Percentiles rank a stretch among this genome's conserved stretches.
Evolutionary conservation across 1,140 invertebrate genomes (phyloP).

Genomic region (Drosophila grimshawi): DNA sequence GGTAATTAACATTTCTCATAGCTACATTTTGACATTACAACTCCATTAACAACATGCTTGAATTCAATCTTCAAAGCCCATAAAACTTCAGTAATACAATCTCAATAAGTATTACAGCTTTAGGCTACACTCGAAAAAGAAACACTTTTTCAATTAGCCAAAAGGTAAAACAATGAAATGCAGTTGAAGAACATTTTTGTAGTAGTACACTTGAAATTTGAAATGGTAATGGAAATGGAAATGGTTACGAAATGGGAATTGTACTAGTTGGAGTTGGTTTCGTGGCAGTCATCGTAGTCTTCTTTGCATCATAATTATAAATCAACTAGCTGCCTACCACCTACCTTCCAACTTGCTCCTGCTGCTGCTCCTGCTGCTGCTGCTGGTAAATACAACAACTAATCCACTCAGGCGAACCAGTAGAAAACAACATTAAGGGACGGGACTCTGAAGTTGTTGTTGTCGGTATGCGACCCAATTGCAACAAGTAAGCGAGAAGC

Average conservation of each 20-base stretch:
- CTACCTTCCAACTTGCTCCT: conserved; percentile 37
- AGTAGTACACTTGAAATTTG: conserved; percentile 58
- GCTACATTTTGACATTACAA: no score
- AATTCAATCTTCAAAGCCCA: neutral
- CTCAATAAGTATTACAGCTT: neutral
- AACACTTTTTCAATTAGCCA: conserved; percentile 36
- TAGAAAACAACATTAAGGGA: conserved; percentile 64
- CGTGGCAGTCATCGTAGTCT: conserved; percentile 12
- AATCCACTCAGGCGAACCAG: conserved; percentile 69
- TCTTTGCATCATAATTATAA: conserved; percentile 66
- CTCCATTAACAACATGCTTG: no score
- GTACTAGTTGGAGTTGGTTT: conserved; percentile 7
- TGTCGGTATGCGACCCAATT: conserved; percentile 64
- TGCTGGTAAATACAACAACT: conserved; percentile 44
- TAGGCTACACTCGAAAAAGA: neutral
- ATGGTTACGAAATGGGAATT: conserved; percentile 15
- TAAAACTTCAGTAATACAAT: neutral
- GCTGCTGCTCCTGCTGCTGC: neutral
- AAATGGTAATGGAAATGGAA: conserved; percentile 6
- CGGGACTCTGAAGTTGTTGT: conserved; percentile 21
- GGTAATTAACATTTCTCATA: no score
- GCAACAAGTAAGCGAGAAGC: conserved; percentile 61
- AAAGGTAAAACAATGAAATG: conserved; percentile 18
- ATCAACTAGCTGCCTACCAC: conserved; percentile 67
- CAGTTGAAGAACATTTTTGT: conserved; percentile 15